These are phyloP conservation scores for Babylonia areolata DNA, from an alignment of 1,140 invertebrate genomes.

Conservation along the genomic window DNA sequence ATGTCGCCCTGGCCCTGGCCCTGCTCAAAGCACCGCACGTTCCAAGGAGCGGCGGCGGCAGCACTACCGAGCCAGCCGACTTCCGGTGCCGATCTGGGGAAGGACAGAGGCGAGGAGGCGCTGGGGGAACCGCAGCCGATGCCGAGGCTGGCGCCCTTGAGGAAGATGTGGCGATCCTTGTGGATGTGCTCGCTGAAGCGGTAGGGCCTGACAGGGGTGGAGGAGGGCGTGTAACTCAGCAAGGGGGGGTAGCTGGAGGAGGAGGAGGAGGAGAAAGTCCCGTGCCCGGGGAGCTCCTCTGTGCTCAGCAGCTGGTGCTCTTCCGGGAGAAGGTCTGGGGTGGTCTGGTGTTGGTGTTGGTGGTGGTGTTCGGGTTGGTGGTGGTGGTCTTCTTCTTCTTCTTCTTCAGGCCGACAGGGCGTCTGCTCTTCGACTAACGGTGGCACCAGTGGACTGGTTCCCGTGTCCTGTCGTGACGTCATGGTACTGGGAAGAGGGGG, in stretches of 20 bases:
- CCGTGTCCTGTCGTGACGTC: neutral
- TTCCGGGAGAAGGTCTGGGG: neutral
- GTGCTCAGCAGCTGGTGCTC: neutral
- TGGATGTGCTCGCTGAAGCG: constrained; percentile 46
- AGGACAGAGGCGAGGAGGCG: no score
- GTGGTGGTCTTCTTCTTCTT: no score
- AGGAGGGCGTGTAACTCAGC: constrained; percentile 5
- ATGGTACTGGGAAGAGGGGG: neutral
- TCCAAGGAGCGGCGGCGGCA: neutral
- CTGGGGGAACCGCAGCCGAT: neutral
- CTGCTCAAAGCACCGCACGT: neutral
- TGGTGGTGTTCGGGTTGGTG: no score
- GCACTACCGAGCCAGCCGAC: no score
- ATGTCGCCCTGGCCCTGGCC: no score
- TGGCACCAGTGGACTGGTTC: neutral
- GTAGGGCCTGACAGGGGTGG: constrained; percentile 25
- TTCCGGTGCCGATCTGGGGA: no score
- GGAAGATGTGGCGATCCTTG: constrained; percentile 39
- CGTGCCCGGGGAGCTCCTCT: neutral
- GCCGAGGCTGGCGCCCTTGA: constrained; percentile 23
- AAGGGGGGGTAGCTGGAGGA: no score
- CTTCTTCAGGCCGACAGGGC: neutral
- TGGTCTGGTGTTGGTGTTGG: neutral
- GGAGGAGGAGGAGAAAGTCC: no score
- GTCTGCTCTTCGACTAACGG: neutral